A percentile compares a stretch with the other conserved stretches of the same genome.
These are phyloP conservation scores for Alauda arvensis DNA, from an alignment of 2,797 vertebrate species.

Conservation along the genomic window DNA sequence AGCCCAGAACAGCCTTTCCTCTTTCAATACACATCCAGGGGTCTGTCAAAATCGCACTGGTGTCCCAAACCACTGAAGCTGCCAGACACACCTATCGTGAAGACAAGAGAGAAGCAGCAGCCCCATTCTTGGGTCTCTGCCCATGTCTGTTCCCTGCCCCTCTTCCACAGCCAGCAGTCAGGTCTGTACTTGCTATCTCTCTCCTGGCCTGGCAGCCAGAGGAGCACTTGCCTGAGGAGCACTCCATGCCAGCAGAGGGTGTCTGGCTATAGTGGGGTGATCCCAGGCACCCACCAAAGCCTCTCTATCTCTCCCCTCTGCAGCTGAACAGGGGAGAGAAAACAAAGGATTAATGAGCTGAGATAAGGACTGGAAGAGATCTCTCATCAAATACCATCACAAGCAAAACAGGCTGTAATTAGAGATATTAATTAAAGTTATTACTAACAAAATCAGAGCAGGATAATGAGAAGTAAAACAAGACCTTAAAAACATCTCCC, in stretches of 20 bases:
- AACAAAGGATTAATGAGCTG: background rate
- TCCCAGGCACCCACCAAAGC: background rate
- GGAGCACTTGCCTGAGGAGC: background rate
- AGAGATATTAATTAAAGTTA: background rate
- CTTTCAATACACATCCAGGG: background rate
- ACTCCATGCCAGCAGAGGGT: background rate
- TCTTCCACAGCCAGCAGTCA: background rate
- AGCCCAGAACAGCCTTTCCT: background rate
- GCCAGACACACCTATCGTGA: background rate
- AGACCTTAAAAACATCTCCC: background rate
- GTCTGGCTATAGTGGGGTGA: background rate
- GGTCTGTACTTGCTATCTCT: background rate
- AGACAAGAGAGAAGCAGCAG: background rate
- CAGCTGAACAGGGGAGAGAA: background rate
- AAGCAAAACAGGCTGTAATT: background rate
- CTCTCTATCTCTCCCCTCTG: background rate
- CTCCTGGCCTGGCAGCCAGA: background rate
- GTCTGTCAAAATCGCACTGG: accelerated
- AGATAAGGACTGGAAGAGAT: background rate
- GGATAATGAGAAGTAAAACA: background rate
- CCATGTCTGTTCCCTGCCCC: background rate
- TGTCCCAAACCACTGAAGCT: background rate
- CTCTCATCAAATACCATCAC: background rate
- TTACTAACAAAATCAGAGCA: background rate
- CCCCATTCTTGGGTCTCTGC: background rate